A percentile compares a stretch with the other conserved stretches of the same genome.
These are phyloP conservation scores for Formicarius rufipectus DNA, from an alignment of 2,113 vertebrate species.

Conservation along the genomic window DNA sequence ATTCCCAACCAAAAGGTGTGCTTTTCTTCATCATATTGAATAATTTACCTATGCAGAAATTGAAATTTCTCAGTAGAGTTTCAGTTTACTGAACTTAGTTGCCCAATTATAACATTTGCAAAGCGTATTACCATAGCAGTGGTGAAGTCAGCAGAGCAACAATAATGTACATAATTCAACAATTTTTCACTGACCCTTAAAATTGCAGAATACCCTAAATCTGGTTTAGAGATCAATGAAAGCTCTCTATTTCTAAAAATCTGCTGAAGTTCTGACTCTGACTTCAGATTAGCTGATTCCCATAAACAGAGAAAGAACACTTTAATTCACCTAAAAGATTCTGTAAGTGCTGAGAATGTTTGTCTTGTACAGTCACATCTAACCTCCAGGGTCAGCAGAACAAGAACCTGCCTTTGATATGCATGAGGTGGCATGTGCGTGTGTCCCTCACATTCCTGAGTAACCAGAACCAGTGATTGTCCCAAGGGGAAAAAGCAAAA, in stretches of 20 bases:
- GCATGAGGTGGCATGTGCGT: conserved; percentile 10
- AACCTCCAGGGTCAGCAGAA: conserved; percentile 27
- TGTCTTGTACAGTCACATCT: conserved; percentile 13
- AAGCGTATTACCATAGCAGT: neutral
- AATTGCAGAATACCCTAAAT: neutral
- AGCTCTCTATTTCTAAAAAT: neutral
- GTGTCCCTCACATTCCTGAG: conserved; percentile 62
- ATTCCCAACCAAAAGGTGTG: neutral
- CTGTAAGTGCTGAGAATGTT: neutral
- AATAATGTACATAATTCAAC: neutral
- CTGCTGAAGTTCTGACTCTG: neutral
- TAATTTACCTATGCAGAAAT: neutral
- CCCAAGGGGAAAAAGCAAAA: neutral
- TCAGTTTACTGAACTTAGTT: neutral
- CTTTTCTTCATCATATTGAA: neutral
- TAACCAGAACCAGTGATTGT: conserved; percentile 64
- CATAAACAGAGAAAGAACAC: neutral
- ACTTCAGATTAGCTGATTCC: neutral
- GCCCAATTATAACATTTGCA: neutral
- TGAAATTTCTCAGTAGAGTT: neutral
- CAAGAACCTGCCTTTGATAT: conserved; percentile 43
- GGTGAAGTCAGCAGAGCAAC: neutral
- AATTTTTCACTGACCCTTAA: neutral
- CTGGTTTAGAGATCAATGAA: neutral
- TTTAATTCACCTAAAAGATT: neutral